Percentiles rank a stretch among this genome's conserved stretches.
Conservation (phyloP, 2,113 vertebrate species). For the Macrotis lagotis region DNA sequence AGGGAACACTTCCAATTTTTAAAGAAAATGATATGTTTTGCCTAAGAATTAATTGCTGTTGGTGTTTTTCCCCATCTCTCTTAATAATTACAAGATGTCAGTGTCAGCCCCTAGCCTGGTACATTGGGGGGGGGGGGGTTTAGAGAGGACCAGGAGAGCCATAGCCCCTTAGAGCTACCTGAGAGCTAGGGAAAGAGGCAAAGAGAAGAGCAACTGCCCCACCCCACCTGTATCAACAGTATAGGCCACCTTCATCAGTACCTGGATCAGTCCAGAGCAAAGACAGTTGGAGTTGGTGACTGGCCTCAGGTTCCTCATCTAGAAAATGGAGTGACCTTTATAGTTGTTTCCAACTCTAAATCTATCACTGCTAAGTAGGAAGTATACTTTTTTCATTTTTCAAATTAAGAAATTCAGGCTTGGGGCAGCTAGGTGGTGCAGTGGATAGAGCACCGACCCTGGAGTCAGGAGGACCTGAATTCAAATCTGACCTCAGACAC, state of each 20-base stretch:
- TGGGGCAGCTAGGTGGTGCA: no score
- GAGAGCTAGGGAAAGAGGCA: neutral
- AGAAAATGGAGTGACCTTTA: neutral
- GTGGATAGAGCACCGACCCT: no score
- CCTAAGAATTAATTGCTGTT: slow-evolving; percentile 77
- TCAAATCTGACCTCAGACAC: no score
- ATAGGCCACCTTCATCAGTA: no score
- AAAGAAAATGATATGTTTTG: slow-evolving; percentile 82
- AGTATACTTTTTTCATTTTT: neutral
- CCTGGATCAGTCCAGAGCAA: neutral
- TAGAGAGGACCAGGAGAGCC: neutral
- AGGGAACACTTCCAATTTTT: slow-evolving; percentile 74
- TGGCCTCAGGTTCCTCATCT: neutral
- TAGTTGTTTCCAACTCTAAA: neutral
- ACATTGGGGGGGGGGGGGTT: neutral
- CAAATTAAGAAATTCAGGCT: neutral
- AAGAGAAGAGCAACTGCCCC: neutral
- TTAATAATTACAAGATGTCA: slow-evolving; percentile 81
- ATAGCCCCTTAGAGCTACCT: neutral
- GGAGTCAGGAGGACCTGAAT: no score
- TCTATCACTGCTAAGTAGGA: neutral
- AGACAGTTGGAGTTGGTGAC: neutral
- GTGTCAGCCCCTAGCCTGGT: slow-evolving; percentile 54
- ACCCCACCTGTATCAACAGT: neutral
- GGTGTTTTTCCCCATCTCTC: slow-evolving; percentile 57